Percentiles rank a stretch among this genome's conserved stretches.
Evolutionary conservation across 2,113 vertebrate genomes (phyloP).

Genomic region (Sterna hirundo): DNA sequence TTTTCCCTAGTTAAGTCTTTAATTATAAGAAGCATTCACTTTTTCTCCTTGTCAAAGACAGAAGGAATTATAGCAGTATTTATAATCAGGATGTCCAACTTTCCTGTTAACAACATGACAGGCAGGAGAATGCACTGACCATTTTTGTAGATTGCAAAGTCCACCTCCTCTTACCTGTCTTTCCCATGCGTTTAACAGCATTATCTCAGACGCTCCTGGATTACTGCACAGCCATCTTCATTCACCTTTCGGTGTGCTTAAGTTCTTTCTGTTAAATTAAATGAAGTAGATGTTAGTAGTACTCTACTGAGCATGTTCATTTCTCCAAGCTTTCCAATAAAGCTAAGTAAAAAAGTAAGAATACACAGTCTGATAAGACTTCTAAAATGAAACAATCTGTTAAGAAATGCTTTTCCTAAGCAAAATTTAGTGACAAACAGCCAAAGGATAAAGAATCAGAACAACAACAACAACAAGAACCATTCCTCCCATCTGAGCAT

Average conservation of each 20-base stretch:
- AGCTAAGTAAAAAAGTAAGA: not conserved
- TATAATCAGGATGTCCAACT: not conserved
- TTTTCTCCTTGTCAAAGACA: not conserved
- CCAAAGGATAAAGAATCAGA: not conserved
- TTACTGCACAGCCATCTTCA: not conserved
- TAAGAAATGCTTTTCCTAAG: accelerated
- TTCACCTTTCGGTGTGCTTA: not conserved
- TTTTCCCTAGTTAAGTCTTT: not conserved
- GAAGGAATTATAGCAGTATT: accelerated
- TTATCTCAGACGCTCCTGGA: not conserved
- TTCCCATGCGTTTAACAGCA: not conserved
- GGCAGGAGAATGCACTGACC: accelerated
- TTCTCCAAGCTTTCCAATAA: not conserved
- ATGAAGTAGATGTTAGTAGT: not conserved
- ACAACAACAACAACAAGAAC: accelerated
- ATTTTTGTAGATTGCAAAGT: accelerated
- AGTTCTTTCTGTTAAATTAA: not conserved
- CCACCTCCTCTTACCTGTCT: not conserved
- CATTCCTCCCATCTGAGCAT: accelerated
- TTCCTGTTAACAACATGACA: not conserved
- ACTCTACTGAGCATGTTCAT: not conserved
- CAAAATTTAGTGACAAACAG: not conserved
- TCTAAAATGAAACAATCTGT: not conserved
- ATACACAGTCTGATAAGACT: accelerated
- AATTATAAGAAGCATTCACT: not conserved